Evolutionary conservation across 2,888 invertebrate genomes (phyloP).

Genomic region (Apotomis betuletana): DNA sequence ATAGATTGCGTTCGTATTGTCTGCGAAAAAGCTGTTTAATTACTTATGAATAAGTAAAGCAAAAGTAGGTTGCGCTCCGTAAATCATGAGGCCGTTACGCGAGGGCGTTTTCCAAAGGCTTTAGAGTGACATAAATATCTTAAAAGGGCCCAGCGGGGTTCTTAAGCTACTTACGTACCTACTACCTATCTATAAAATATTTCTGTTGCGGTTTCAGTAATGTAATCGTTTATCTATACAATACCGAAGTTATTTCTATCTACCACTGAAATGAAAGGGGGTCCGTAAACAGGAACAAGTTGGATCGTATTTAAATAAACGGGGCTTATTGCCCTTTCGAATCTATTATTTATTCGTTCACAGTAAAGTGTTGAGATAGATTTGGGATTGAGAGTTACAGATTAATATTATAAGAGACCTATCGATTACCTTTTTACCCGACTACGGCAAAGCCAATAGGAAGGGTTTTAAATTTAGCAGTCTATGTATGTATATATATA

Average conservation of each 20-base stretch:
- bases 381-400: background rate
- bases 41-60: conserved; percentile 13
- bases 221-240: conserved; percentile 22
- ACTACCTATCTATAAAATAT: conserved; percentile 37
- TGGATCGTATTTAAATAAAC: conserved; percentile 17
- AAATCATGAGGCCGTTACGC: conserved; percentile 42
- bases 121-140: conserved; percentile 54
- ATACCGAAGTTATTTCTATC: conserved; percentile 28
- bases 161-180: conserved; percentile 47
- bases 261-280: conserved; percentile 21
- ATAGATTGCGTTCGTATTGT: background rate
- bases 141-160: conserved; percentile 50
- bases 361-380: background rate
- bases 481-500: too few relatives aligned
- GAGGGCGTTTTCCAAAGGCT: conserved; percentile 43
- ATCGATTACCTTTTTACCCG: too few relatives aligned
- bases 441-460: too few relatives aligned
- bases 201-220: conserved; percentile 45
- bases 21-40: conserved; percentile 2
- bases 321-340: conserved; percentile 11
- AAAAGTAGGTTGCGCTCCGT: conserved; percentile 5
- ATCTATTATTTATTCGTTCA: background rate
- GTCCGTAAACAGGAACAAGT: conserved; percentile 13
- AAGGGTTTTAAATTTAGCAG: too few relatives aligned
- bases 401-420: background rate